Base-by-base conservation (phyloP, 2,888 invertebrate genomes). In the Actias luna region DNA sequence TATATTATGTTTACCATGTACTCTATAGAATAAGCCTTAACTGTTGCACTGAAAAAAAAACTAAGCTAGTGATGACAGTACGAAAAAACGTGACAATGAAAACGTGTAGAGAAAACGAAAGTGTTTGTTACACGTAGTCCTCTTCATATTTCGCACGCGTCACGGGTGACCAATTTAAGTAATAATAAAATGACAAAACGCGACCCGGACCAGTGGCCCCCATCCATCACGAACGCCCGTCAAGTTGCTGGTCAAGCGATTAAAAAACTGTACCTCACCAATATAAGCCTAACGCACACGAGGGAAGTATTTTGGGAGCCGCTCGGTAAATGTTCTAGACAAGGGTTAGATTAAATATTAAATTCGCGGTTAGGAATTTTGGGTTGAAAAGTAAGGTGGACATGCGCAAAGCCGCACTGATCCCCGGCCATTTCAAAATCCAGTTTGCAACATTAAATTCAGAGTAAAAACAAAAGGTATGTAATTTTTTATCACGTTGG, bases 161-260 rank as follows among this genome's bases (percentile, higher is more conserved):
- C 92, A 92, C 85, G 77, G 84, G 80, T 81, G 79, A 82, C 90
- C 91, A 91, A 92, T 92, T 91, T 92, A 88, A 86, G 91, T 89
- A 92, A 90, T 92, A 92, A 92, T 91, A 92, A 91, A 91, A 92
- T 89, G 91, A 92, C 92, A 89, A 90, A 91, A 91, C 90, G 87
- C 87, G 91, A 88, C 89, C 87, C 84, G 72, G 74, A 73, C 77
- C 69, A 72, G 68, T 72, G 77, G 77, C 77, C 83, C 81, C 80
- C 88, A 92, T 92, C 92, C 89, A 92, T 92, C 92, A 92, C 86
- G 76, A 69, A 77, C 78, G 72, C 83, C 78, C 87, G 89, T 92
- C 92, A 89, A 91, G 89, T 42, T 88, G 89, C 78, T 85, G 83
- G 84, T 72, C 84, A 80, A 78, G 79, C 90, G 90, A 90, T 92